Percentiles rank a stretch among this genome's conserved stretches.
phyloP scores from a whole-genome alignment of 1,140 invertebrate genomes.

The Cheumatopsyche charites region DNA sequence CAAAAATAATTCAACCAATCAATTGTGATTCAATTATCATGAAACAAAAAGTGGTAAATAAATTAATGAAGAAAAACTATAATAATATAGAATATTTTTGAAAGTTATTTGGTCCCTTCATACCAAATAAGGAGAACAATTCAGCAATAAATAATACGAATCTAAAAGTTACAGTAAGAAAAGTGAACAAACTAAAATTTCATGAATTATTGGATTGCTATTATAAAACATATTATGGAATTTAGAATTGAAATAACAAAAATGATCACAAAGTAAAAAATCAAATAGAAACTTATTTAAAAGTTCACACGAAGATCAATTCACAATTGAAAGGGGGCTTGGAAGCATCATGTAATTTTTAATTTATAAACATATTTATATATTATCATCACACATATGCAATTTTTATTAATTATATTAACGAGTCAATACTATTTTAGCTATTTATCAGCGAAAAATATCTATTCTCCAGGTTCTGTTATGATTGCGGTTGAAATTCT shows the following conservation, averaged over 20 bases:
- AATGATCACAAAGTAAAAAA: too few species aligned
- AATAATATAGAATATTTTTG: too few species aligned
- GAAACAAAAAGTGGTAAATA: too few species aligned
- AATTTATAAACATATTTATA: not conserved
- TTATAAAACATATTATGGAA: too few species aligned
- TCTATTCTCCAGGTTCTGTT: slow-evolving; percentile 6
- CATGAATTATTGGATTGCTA: not conserved
- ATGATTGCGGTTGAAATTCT: slow-evolving; percentile 16
- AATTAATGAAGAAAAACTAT: too few species aligned
- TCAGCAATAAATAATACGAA: too few species aligned
- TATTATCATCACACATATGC: slow-evolving; percentile 9
- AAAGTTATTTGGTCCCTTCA: too few species aligned
- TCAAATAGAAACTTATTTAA: not conserved
- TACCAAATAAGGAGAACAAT: too few species aligned
- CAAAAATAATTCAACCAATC: slow-evolving; percentile 27
- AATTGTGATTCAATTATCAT: slow-evolving; percentile 24
- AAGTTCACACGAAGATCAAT: slow-evolving; percentile 3
- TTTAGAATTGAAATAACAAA: too few species aligned
- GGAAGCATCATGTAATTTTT: slow-evolving; percentile 20
- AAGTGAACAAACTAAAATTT: not conserved
- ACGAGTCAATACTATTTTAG: slow-evolving; percentile 8
- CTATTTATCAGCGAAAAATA: slow-evolving; percentile 26
- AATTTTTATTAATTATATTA: slow-evolving; percentile 15
- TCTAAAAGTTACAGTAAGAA: not conserved
- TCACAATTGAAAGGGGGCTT: slow-evolving; percentile 35